Base-by-base conservation (phyloP, 1,140 invertebrate species). In the Solenopsis fugax region DNA sequence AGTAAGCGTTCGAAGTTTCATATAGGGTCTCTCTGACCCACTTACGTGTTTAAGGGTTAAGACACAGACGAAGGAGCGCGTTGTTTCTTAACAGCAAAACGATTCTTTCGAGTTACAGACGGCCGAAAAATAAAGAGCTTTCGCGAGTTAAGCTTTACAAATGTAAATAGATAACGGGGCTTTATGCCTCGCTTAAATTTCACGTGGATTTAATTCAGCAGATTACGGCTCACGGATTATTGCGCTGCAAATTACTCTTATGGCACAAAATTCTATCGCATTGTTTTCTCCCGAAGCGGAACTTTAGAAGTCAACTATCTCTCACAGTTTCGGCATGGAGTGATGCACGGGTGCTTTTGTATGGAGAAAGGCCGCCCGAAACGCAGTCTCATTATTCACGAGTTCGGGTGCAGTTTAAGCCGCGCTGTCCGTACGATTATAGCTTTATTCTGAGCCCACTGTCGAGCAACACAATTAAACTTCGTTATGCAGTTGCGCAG, bases 391-490 rank as follows among this genome's bases (percentile, higher is more conserved):
- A 60, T 84, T 84, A 84, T 84, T 84, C 80, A 84, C 80, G 69
- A 84, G 54, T 84, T 84, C 80, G 80, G 80, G 80, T 34, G 50
- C 37, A 58, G 52, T 82, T 60, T 82, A 58, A 69, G 54, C 80
- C 21, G 24, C 69, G 69, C 80, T 73, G 80, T 58, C 78, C 80
- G 80, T 84, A 75, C 45, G 80, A 73, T 73, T 75, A 48, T 75
- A 84, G 69, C 56, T 73, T 73, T 62, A 73, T 75, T 84, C 80
- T 4, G 45, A 73, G 69, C 37, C 69, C 80, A 60, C 80, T 75
- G 69, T 84, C 69, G 80, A 48, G 80, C 80, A 84, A 84, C 80
- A 84, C 80, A 84, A 84, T 84, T 84, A 84, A 84, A 84, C 80
- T 84, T 84, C 72, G 80, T 84, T 75, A 48, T 60, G 24, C 69